Base-by-base conservation (phyloP, 2,113 vertebrate genomes). In the Cyprinodon variegatus region DNA sequence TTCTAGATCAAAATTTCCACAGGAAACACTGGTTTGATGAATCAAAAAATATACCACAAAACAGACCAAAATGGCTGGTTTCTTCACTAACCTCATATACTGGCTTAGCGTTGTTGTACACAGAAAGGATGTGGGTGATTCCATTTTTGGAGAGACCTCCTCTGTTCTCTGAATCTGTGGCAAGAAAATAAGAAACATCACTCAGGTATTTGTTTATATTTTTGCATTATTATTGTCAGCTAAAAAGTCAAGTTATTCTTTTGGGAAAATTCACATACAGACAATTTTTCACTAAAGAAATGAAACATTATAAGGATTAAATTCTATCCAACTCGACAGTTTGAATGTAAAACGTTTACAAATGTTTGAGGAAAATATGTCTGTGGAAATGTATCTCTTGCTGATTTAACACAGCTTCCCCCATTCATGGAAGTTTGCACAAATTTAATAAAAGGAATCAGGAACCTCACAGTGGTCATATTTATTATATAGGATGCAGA, bases 81-180 rank as follows among this genome's bases (percentile, higher is more conserved):
- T 62, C 65, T 67, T 53, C 53, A 82, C 91, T 74, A 71, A 96
- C 96, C 94, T 96, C 90, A 81, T 96, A 88, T 68, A 96, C 87
- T 0, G 96, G 95, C 48, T 93, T 93, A 53, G 96, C 95, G 2
- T 93, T 90, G 90, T 93, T 94, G 89, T 96, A 96, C 59, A 97
- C 81, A 0, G 96, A 96, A 60, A 97, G 86, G 87, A 97, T 96
- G 89, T 96, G 96, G 0, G 96, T 96, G 87, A 97, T 94, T 3
- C 95, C 93, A 3, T 95, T 94, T 78, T 88, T 92, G 22, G 82
- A 91, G 73, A 97, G 87, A 63, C 86, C 93, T n/a, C 95, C 92
- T 41, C 68, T 90, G 87, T 96, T 95, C 86, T 97, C 95, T 0
- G 96, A 92, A 92, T 97, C 96, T 97, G 90, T 66, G 70, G 74